Evolutionary conservation across 2,888 invertebrate species (phyloP).

Genomic region (Orchestes rusci): DNA sequence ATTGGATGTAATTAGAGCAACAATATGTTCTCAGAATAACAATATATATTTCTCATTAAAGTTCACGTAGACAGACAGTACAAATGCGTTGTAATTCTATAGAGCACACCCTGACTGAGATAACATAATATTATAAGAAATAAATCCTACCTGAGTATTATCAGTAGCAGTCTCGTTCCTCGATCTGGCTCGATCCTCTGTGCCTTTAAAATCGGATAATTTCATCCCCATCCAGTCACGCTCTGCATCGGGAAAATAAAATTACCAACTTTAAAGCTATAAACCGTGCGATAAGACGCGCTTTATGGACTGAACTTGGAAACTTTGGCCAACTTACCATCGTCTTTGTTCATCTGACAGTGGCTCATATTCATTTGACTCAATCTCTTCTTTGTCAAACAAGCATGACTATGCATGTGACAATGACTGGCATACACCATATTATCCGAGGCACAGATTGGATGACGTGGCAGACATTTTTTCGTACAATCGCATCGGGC

Average conservation of each 20-base stretch:
- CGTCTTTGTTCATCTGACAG: conserved; percentile 42
- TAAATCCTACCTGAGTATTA: no score
- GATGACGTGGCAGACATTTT: conserved; percentile 51
- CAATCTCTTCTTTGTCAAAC: conserved; percentile 49
- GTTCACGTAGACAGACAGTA: no score
- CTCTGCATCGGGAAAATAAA: conserved; percentile 11
- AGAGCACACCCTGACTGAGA: no score
- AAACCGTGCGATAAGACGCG: no score
- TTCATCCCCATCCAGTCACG: conserved; percentile 12
- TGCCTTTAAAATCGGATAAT: conserved; percentile 9
- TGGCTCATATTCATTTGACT: conserved; percentile 49
- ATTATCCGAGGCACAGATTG: conserved; percentile 62
- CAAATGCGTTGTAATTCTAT: no score
- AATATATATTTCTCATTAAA: no score
- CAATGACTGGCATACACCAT: conserved; percentile 61
- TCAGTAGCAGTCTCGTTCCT: conserved; percentile 16
- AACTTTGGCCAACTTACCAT: no score
- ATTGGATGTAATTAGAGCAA: no score
- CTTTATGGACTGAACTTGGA: no score
- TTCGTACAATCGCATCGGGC: conserved; percentile 56
- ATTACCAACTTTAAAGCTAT: conserved; percentile 1
- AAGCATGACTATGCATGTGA: conserved; percentile 57
- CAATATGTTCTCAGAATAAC: no score
- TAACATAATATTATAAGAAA: no score
- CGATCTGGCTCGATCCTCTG: conserved; percentile 13